These are phyloP conservation scores for Petromus typicus DNA, from an alignment of 2,113 vertebrate genomes.

Conservation along the genomic window DNA sequence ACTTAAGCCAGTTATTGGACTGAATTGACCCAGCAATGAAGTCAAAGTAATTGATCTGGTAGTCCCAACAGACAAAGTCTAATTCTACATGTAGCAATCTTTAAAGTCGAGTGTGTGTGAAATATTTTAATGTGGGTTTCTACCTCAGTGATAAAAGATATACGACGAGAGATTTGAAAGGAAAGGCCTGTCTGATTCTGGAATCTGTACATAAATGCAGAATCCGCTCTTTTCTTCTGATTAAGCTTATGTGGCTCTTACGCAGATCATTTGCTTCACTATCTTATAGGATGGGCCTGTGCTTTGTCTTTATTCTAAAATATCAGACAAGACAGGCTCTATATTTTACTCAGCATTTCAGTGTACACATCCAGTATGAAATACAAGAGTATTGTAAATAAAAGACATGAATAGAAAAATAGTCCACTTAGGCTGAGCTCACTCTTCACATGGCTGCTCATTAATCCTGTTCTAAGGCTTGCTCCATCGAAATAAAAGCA, in stretches of 20 bases:
- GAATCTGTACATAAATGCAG: neutral
- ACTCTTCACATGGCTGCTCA: constrained; percentile 38
- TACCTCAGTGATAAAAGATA: constrained; percentile 19
- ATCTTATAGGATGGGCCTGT: neutral
- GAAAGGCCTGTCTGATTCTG: neutral
- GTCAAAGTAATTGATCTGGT: constrained; percentile 73
- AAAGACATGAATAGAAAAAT: constrained; percentile 60
- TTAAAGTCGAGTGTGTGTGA: constrained; percentile 49
- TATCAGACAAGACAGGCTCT: neutral
- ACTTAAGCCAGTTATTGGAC: constrained; percentile 70
- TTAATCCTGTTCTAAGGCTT: constrained; percentile 48
- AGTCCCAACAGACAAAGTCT: constrained; percentile 58
- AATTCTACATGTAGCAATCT: constrained; percentile 56
- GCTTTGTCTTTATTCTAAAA: constrained; percentile 54
- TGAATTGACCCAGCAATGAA: constrained; percentile 70
- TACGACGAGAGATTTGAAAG: neutral
- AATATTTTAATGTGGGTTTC: constrained; percentile 53
- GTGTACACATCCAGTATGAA: neutral
- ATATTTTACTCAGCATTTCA: constrained; percentile 52
- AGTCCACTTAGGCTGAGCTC: neutral
- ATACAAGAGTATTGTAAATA: constrained; percentile 36
- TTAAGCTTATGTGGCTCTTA: neutral
- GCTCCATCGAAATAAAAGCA: neutral
- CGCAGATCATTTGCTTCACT: neutral
- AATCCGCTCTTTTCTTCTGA: neutral